Evolutionary conservation across 37 sponge, comb jelly and placozoan genomes (phyloP).

Genomic region (Aphrocallistes beatrix): DNA sequence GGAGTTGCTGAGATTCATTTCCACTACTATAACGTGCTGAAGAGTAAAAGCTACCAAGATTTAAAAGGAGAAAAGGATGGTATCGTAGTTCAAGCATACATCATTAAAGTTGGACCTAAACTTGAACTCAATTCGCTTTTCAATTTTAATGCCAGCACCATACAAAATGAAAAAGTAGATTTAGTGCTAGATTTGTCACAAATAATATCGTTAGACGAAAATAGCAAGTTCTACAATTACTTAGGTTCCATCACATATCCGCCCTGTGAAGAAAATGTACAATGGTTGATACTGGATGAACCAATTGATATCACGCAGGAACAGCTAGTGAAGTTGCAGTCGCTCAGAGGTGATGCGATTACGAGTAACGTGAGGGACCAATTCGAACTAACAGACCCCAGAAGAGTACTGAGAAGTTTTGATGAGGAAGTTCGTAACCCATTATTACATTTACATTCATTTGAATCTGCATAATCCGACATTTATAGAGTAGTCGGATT

Average conservation of each 20-base stretch:
- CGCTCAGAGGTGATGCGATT: neutral
- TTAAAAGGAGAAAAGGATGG: neutral
- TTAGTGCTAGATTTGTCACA: neutral
- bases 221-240: neutral
- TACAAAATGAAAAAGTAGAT: neutral
- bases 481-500: no score
- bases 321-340: neutral
- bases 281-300: neutral
- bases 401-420: neutral
- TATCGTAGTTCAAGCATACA: neutral
- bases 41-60: neutral
- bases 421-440: neutral
- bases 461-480: no score
- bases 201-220: neutral
- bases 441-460: no score
- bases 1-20: neutral
- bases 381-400: neutral
- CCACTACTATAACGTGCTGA: neutral
- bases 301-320: neutral
- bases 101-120: neutral
- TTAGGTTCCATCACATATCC: neutral
- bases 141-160: neutral
- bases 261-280: neutral
- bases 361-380: slow-evolving; percentile 3
- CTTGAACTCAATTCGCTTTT: neutral